Conservation (phyloP, 2,888 invertebrate species). For the Drosophila robusta region DNA sequence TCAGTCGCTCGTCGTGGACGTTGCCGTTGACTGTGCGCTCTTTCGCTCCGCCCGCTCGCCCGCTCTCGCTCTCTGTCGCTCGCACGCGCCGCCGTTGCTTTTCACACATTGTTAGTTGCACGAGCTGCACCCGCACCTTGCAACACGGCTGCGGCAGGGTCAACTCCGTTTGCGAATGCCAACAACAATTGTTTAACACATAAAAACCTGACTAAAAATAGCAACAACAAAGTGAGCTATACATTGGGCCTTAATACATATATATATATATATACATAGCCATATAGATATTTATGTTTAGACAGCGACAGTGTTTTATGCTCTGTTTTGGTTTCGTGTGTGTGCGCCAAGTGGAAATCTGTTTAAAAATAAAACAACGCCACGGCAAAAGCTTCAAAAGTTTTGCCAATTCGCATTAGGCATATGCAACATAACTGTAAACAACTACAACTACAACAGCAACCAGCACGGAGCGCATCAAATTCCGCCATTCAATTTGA, state of each 20-base stretch:
- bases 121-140: conserved; percentile 38
- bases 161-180: neutral
- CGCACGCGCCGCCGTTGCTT: conserved; percentile 10
- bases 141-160: conserved; percentile 21
- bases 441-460: conserved; percentile 15
- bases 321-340: conserved; percentile 42
- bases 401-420: conserved; percentile 27
- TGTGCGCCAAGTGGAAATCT: conserved; percentile 59
- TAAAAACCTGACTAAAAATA: conserved; percentile 55
- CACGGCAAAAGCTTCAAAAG: conserved; percentile 31
- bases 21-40: conserved; percentile 41
- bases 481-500: conserved; percentile 22
- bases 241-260: conserved; percentile 21
- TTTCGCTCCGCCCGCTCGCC: conserved; percentile 12
- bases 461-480: conserved; percentile 16
- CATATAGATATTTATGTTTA: conserved; percentile 17
- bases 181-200: conserved; percentile 16
- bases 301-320: conserved; percentile 2
- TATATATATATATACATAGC: conserved; percentile 13
- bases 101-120: conserved; percentile 16
- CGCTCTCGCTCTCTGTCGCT: conserved; percentile 2
- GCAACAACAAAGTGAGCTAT: conserved; percentile 42
- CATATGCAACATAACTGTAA: conserved; percentile 26
- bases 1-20: conserved; percentile 69
- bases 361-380: conserved; percentile 69